Percentiles rank a stretch among this genome's conserved stretches.
phyloP scores from a whole-genome alignment of 2,888 invertebrate genomes.

The Carcina quercana region DNA sequence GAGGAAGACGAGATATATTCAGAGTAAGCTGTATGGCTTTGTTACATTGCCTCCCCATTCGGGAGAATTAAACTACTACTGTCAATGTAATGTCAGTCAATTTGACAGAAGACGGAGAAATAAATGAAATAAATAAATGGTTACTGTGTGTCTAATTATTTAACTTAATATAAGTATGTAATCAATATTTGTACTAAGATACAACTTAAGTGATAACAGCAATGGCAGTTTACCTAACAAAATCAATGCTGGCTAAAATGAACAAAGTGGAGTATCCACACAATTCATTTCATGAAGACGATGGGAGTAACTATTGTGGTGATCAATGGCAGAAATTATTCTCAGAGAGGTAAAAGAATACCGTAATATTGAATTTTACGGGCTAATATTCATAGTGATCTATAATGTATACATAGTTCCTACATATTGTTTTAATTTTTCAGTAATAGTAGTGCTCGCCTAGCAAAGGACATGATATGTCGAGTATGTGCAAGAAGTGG shows the following conservation, averaged over 20 bases:
- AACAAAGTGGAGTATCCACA: conserved; percentile 42
- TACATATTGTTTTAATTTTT: not conserved
- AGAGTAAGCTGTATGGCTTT: too few relatives aligned
- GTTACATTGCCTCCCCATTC: too few relatives aligned
- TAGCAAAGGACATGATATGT: conserved; percentile 54
- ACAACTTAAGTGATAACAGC: too few relatives aligned
- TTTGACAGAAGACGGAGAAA: too few relatives aligned
- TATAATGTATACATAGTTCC: not conserved
- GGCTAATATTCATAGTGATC: not conserved
- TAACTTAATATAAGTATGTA: too few relatives aligned
- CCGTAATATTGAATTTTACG: not conserved
- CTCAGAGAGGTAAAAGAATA: conserved; percentile 27
- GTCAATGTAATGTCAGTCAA: too few relatives aligned
- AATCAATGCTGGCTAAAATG: conserved; percentile 52
- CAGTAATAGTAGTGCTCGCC: conserved; percentile 32
- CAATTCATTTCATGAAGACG: conserved; percentile 21
- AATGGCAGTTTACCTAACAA: conserved; percentile 60
- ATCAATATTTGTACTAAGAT: too few relatives aligned
- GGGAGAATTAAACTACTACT: too few relatives aligned
- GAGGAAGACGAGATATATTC: too few relatives aligned
- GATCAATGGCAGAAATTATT: conserved; percentile 57
- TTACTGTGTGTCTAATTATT: too few relatives aligned
- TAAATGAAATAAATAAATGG: too few relatives aligned
- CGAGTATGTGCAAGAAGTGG: conserved; percentile 56
- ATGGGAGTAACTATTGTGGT: conserved; percentile 24